Percentiles rank a stretch among this genome's conserved stretches.
These are phyloP conservation scores for Entelurus aequoreus DNA, from an alignment of 2,113 vertebrate genomes.

Conservation along the genomic window DNA sequence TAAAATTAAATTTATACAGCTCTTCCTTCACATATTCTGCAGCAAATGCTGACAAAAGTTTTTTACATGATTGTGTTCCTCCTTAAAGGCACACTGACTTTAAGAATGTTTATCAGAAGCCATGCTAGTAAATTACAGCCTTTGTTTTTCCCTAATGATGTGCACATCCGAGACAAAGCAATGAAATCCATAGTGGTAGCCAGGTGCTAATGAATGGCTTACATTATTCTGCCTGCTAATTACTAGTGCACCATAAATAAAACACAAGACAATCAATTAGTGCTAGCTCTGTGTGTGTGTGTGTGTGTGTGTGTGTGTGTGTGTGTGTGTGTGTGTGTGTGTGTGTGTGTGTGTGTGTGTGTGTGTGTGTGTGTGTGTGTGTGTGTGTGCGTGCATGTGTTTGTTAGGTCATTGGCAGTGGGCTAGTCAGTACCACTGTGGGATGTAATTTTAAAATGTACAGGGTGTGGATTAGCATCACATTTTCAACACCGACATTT, in stretches of 20 bases:
- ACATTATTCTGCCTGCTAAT: conserved; percentile 78
- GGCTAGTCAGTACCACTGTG: conserved; percentile 63
- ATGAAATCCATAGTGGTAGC: conserved; percentile 72
- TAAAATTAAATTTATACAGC: conserved; percentile 99
- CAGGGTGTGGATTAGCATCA: conserved; percentile 61
- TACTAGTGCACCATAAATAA: conserved; percentile 76
- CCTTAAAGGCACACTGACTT: conserved; percentile 81
- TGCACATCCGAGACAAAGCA: conserved; percentile 74
- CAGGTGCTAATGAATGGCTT: conserved; percentile 78
- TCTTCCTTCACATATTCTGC: conserved; percentile 95
- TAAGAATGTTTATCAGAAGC: conserved; percentile 73
- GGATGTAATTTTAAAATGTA: conserved; percentile 58
- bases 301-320: too few species aligned
- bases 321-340: too few species aligned
- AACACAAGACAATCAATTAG: conserved; percentile 80
- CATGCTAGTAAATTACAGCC: conserved; percentile 73
- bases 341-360: conserved; percentile 45
- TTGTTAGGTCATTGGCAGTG: conserved; percentile 63
- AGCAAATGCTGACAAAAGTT: conserved; percentile 87
- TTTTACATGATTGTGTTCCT: conserved; percentile 79
- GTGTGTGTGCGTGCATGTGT: too few species aligned
- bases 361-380: too few species aligned
- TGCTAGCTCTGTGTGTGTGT: conserved; percentile 57
- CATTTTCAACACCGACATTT: conserved; percentile 56
- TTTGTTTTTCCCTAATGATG: conserved; percentile 76